A percentile compares a stretch with the other conserved stretches of the same genome.
Conservation (phyloP, 2,113 vertebrate species). For the Choloepus hoffmanni region DNA sequence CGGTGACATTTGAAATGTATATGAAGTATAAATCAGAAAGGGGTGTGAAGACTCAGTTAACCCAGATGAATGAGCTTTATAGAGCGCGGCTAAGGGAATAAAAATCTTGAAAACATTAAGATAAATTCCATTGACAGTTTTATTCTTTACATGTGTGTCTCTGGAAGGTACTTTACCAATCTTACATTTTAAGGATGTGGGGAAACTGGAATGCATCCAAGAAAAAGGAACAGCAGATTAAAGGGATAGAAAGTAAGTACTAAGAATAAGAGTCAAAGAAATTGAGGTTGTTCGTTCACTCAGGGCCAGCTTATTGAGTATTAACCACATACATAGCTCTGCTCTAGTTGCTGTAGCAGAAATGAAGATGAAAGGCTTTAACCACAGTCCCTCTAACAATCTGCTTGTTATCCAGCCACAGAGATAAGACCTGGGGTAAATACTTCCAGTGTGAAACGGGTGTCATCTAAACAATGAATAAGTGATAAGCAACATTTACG, state of each 20-base stretch:
- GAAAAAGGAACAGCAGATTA: not conserved
- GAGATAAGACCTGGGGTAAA: not conserved
- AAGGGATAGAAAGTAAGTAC: not conserved
- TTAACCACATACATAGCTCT: not conserved
- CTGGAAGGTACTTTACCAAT: not conserved
- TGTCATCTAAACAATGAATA: not conserved
- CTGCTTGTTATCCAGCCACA: not conserved
- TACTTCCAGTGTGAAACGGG: not conserved
- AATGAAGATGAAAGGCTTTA: not conserved
- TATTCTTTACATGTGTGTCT: not conserved
- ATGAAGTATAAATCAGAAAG: not conserved
- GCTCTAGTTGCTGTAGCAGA: not conserved
- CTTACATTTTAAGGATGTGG: not conserved
- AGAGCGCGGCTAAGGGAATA: not conserved
- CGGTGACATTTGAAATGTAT: not conserved
- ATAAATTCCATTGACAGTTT: not conserved
- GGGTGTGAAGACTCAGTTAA: not conserved
- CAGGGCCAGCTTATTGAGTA: not conserved
- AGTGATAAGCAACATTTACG: not conserved
- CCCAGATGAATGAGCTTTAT: not conserved
- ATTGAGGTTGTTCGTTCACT: not conserved
- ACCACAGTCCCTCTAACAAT: not conserved
- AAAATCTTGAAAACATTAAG: slow-evolving; percentile 12
- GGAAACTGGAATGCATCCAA: not conserved
- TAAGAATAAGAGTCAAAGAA: not conserved